phyloP scores from a whole-genome alignment of 2,888 invertebrate species.

The Plagodis pulveraria region DNA sequence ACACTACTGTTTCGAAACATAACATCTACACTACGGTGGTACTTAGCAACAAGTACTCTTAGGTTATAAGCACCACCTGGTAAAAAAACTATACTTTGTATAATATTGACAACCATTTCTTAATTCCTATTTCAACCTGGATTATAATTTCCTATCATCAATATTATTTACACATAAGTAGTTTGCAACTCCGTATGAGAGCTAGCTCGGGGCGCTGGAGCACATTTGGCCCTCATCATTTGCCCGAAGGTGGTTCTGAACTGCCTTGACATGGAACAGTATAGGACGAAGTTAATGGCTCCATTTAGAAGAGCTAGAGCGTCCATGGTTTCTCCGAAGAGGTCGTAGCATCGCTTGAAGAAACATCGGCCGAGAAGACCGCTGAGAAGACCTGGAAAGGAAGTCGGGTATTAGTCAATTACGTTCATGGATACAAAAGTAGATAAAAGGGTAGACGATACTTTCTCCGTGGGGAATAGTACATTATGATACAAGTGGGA shows the following conservation, averaged over 20 bases:
- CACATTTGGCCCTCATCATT: constrained; percentile 87
- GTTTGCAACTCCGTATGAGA: constrained; percentile 87
- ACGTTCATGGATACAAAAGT: too few relatives aligned
- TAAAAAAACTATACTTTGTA: too few relatives aligned
- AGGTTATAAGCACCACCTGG: too few relatives aligned
- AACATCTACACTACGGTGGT: too few relatives aligned
- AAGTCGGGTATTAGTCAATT: too few relatives aligned
- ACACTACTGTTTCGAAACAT: too few relatives aligned
- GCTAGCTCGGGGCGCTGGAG: constrained; percentile 71
- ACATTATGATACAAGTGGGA: too few relatives aligned
- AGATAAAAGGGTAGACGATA: too few relatives aligned
- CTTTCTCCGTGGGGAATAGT: too few relatives aligned
- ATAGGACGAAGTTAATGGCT: constrained; percentile 96
- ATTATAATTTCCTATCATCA: background rate
- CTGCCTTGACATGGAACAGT: constrained; percentile 97
- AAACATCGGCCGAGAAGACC: constrained; percentile 89
- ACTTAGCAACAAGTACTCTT: too few relatives aligned
- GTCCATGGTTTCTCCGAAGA: constrained; percentile 95
- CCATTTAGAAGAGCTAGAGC: constrained; percentile 95
- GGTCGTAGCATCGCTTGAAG: constrained; percentile 91
- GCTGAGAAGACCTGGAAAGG: constrained; percentile 83
- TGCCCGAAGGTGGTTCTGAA: constrained; percentile 92
- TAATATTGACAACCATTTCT: too few relatives aligned
- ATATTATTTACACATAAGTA: constrained; percentile 82
- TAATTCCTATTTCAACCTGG: too few relatives aligned